Evolutionary conservation across 2,113 vertebrate species (phyloP).

Genomic region (Beaufortia kweichowensis): DNA sequence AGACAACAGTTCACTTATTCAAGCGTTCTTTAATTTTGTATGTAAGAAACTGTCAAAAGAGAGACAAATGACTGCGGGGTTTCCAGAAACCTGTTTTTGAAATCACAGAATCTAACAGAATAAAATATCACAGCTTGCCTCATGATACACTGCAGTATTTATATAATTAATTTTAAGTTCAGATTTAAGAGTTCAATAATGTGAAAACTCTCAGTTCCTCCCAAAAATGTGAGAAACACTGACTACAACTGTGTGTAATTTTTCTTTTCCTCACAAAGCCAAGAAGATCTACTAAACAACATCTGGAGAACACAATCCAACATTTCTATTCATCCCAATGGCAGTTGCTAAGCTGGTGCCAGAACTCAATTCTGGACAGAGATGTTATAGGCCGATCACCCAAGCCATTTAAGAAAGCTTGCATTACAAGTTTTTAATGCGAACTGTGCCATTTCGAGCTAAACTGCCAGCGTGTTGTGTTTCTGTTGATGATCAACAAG

Average conservation of each 20-base stretch:
- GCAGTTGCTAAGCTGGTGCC: no score
- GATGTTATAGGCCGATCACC: no score
- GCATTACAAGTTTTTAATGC: no score
- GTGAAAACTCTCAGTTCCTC: slow-evolving; percentile 22
- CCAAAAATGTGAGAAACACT: not conserved
- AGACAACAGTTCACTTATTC: slow-evolving; percentile 6
- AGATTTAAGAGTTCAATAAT: not conserved
- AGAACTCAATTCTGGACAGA: no score
- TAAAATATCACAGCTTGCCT: not conserved
- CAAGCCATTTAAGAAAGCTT: no score
- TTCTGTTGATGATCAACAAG: no score
- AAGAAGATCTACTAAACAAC: no score
- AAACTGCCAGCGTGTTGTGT: no score
- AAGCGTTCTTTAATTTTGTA: not conserved
- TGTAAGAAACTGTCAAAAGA: not conserved
- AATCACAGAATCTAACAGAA: not conserved
- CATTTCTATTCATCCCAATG: no score
- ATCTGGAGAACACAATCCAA: no score
- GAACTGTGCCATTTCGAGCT: no score
- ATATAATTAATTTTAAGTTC: not conserved
- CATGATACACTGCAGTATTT: no score
- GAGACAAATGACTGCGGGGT: not conserved
- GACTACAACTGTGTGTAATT: not conserved
- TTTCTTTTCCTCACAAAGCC: slow-evolving; percentile 25
- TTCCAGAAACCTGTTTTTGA: not conserved